Evolutionary conservation across 2,113 vertebrate genomes (phyloP).

Genomic region (Colistium nudipinnis): DNA sequence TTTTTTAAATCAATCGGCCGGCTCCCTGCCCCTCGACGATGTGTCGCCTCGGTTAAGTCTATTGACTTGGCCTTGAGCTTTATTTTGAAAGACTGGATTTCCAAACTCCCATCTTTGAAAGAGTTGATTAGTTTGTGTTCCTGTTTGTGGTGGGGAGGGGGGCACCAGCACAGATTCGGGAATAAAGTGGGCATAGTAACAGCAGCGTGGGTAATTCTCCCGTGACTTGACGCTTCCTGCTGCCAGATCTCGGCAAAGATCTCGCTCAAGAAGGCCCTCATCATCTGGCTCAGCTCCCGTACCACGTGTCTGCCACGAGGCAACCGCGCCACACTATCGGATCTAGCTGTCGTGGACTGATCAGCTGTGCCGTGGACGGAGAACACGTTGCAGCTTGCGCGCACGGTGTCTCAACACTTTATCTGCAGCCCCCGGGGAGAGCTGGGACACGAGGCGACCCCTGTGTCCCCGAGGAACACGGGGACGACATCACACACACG

Average conservation of each 20-base stretch:
- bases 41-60: conserved; percentile 19
- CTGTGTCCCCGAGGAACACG: neutral
- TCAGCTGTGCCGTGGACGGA: neutral
- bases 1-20: neutral
- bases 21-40: neutral
- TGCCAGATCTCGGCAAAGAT: conserved; percentile 2
- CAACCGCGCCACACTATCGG: neutral
- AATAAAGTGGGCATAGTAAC: conserved; percentile 17
- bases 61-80: conserved; percentile 28
- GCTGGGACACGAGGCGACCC: neutral
- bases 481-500: neutral
- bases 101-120: conserved; percentile 7
- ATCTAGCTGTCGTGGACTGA: neutral
- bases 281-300: neutral
- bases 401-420: neutral
- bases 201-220: conserved; percentile 39
- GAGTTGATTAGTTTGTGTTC: conserved; percentile 47
- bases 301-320: too few species aligned
- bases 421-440: neutral
- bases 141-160: conserved; percentile 38
- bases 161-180: conserved; percentile 30
- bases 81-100: conserved; percentile 14
- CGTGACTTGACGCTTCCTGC: conserved; percentile 19
- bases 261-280: neutral
- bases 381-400: neutral